Conservation (phyloP, 2,797 vertebrate genomes). For the Spheniscus humboldti region DNA sequence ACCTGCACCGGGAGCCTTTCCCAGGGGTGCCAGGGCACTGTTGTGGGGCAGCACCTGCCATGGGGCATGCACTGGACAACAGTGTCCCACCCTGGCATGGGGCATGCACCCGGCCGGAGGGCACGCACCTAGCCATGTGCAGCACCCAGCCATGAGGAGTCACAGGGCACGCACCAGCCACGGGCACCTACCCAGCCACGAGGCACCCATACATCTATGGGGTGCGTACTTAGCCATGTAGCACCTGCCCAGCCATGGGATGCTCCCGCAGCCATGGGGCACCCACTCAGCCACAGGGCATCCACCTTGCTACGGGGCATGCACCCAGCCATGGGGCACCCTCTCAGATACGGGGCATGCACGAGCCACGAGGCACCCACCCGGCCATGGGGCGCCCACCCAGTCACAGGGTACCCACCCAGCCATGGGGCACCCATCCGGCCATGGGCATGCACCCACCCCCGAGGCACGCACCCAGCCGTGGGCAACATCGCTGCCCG, state of each 20-base stretch:
- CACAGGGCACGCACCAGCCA: background rate
- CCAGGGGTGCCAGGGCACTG: background rate
- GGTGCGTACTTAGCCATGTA: background rate
- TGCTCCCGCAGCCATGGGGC: too few relatives aligned
- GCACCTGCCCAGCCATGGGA: background rate
- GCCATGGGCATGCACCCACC: background rate
- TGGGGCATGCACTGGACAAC: too few relatives aligned
- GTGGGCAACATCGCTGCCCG: rapidly evolving
- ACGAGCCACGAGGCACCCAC: too few relatives aligned
- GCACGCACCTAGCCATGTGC: background rate
- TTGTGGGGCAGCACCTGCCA: background rate
- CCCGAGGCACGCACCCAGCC: background rate
- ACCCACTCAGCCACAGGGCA: background rate
- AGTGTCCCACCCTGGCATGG: too few relatives aligned
- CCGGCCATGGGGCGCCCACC: too few relatives aligned
- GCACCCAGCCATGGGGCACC: background rate
- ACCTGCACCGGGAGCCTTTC: too few relatives aligned
- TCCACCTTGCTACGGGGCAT: too few relatives aligned
- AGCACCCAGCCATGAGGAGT: background rate
- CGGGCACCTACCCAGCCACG: rapidly evolving
- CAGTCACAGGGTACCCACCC: too few relatives aligned
- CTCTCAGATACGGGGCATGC: background rate
- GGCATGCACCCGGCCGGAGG: background rate
- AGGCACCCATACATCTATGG: background rate
- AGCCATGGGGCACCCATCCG: too few relatives aligned